A percentile compares a stretch with the other conserved stretches of the same genome.
Evolutionary conservation across 2,113 vertebrate genomes (phyloP).

Genomic region (Xenopus laevis): DNA sequence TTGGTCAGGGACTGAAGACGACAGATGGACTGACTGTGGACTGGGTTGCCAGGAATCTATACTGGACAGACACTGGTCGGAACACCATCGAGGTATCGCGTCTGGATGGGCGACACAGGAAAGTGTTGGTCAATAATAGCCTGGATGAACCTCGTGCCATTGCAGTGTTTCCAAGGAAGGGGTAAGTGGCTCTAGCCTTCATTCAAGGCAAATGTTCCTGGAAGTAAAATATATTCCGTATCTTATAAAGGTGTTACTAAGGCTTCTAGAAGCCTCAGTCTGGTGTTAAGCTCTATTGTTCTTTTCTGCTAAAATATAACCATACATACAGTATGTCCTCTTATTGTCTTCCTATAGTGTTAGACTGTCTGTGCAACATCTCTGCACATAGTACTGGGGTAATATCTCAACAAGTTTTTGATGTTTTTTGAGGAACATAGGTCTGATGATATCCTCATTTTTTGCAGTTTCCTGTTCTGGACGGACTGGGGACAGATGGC

Average conservation of each 20-base stretch:
- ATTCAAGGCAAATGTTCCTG: too few species aligned
- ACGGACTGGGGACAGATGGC: slow-evolving; percentile 96
- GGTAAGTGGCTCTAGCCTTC: slow-evolving; percentile 72
- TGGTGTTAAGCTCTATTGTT: too few species aligned
- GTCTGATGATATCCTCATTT: background rate
- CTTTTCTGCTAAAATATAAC: too few species aligned
- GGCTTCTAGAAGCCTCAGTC: too few species aligned
- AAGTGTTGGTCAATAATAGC: slow-evolving; percentile 92
- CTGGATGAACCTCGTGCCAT: slow-evolving; percentile 95
- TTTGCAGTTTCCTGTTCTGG: slow-evolving; percentile 86
- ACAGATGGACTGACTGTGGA: slow-evolving; percentile 93
- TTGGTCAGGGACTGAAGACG: slow-evolving; percentile 90
- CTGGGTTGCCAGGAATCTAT: slow-evolving; percentile 95
- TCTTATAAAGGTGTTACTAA: too few species aligned
- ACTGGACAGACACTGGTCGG: slow-evolving; percentile 95
- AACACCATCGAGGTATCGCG: slow-evolving; percentile 92
- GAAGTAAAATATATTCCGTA: too few species aligned
- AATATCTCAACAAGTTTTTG: background rate
- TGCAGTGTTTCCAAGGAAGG: slow-evolving; percentile 94
- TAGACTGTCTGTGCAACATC: too few species aligned
- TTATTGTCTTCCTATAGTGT: too few species aligned
- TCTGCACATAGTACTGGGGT: too few species aligned
- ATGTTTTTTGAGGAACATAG: background rate
- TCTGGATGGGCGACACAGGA: slow-evolving; percentile 84
- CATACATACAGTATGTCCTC: too few species aligned